Base-by-base conservation (phyloP, 2,888 invertebrate genomes). In the Lepas anatifera region DNA sequence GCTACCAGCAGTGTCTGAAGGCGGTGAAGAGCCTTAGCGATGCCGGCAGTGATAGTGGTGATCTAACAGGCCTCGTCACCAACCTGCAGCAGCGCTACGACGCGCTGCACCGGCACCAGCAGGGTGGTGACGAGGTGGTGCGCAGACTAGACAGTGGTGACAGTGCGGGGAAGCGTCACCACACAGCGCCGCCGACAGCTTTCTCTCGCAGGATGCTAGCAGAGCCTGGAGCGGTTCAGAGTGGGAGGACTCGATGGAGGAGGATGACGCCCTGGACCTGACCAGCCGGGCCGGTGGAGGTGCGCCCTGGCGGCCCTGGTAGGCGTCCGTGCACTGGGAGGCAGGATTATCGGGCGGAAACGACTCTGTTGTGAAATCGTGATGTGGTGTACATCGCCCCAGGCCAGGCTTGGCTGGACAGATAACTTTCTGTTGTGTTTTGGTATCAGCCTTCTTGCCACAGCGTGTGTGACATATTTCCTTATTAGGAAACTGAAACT, bases 1-100 rank as follows among this genome's bases (percentile, higher is more conserved):
- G 58, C 58, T 58, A 58, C 58, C 58, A 35, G 58, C 58, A 32
- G 32, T 58, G 58, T 25, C 58, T 58, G 32, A 22, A 58, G 58
- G 58, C 35, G 58, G 58, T 58, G 58, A 32, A 35, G 0, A 7
- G 22, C 18, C 35, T 58, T 35, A 35, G 35, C 32, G 35, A 16
- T 8, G 6, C 16, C 2, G 32, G 32, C 4, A 22, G 22, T 22
- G 22, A 35, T 10, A 4, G 22, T 2, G 22, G 7, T 8, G 58
- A 22, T 7, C 35, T 58, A 35, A 32, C 32, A 22, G 32, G 58
- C 6, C 58, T 58, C 32, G 35, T 58, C 2, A 2, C 18, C 58
- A 35, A 10, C 35, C 58, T 58, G 16, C 32, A 58, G 22, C 58
- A 58, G 58, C 18, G 58, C 35, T 18, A 18, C 22, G 58, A 58